Base-by-base conservation (phyloP, 2,113 vertebrate species). In the Peromyscus polionotus region DNA sequence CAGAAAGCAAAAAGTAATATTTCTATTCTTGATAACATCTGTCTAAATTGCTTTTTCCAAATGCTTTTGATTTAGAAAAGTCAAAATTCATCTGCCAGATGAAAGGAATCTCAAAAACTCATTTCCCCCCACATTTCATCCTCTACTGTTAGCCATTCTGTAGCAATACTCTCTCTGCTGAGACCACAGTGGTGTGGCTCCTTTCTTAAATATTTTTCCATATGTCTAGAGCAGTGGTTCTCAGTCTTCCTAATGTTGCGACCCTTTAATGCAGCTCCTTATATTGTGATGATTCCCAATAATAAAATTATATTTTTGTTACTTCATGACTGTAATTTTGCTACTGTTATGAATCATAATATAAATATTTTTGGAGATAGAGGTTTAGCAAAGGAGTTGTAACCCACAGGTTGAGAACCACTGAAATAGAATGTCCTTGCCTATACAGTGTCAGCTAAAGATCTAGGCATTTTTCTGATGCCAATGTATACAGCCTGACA, bases 1-100 rank as follows among this genome's bases (percentile, higher is more conserved):
- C 51, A 57, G 45, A 95, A 83, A 92, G 24, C 19, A 92, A 88
- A 68, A 33, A 67, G 87, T 77, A 88, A 86, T 92, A 73, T 24
- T 65, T 17, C 19, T 45, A 97, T 28, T 77, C 16, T 31, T 17
- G 22, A 19, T 83, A 86, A 75, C 31, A 88, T 67, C 54, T 67
- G 17, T 22, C 59, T 36, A 89, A 88, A 39, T 51, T 68, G 61
- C 6, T 96, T 93, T 91, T 72, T 45, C 54, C 45, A 96, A 88
- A 45, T 61, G 57, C 3, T 90, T 90, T 90, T 63, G 70, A 94
- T 83, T 73, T 51, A 67, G 33, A 70, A 90, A 91, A 80, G 45
- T 93, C 39, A 39, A 88, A 90, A 87, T 77, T 6, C 13, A 65
- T 75, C 39, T 61, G 10, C 57, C 26, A 72, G 14, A 83, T 51